Evolutionary conservation across 2,113 vertebrate species (phyloP).

Genomic region (Indicator maculatus): DNA sequence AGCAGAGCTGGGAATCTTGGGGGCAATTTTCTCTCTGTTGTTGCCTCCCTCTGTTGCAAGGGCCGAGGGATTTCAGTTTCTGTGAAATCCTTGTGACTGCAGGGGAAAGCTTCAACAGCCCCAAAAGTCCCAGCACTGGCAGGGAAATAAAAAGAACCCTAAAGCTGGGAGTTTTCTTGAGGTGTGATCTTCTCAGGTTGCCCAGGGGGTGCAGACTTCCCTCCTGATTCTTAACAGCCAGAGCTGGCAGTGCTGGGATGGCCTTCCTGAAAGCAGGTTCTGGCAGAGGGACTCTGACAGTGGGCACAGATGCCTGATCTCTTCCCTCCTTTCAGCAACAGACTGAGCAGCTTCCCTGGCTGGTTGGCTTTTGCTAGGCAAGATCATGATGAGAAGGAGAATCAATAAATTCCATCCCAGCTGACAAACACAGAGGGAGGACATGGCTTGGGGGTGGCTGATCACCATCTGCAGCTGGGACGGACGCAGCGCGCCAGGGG

Average conservation of each 20-base stretch:
- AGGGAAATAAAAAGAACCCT: neutral
- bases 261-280: constrained; percentile 12
- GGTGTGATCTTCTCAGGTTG: neutral
- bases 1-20: neutral
- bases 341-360: neutral
- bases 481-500: neutral
- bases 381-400: neutral
- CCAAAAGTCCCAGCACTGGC: neutral
- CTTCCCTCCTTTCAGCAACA: constrained; percentile 48
- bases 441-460: constrained; percentile 50
- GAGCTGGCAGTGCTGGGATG: neutral
- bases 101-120: neutral
- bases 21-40: neutral
- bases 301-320: constrained; percentile 15
- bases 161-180: neutral
- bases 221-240: neutral
- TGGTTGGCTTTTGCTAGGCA: constrained; percentile 28
- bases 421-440: neutral
- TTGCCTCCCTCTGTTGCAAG: neutral
- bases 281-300: constrained; percentile 40
- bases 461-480: constrained; percentile 35
- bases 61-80: neutral
- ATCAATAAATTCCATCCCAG: constrained; percentile 66
- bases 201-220: neutral
- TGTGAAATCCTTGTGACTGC: neutral